Evolutionary conservation across 2,888 invertebrate genomes (phyloP).

Genomic region (Drosophila birchii): DNA sequence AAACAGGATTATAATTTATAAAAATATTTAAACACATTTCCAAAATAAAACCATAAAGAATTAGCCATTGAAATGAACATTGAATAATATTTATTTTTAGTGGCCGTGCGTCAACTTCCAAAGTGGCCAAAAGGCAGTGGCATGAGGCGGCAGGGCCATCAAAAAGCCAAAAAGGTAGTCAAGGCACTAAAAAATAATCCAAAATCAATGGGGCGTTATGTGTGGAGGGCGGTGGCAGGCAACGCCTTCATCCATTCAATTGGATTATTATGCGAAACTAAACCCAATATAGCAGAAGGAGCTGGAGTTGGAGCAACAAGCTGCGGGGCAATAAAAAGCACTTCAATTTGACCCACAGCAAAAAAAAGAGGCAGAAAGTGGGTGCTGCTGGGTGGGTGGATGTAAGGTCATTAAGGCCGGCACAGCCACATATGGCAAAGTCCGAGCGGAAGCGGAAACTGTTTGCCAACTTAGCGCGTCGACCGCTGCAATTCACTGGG

Average conservation of each 20-base stretch:
- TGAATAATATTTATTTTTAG: conserved; percentile 10
- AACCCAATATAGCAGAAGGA: conserved; percentile 55
- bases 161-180: conserved; percentile 66
- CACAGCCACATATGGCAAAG: conserved; percentile 61
- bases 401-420: conserved; percentile 71
- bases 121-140: conserved; percentile 36
- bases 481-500: conserved; percentile 64
- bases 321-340: conserved; percentile 78
- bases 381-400: conserved; percentile 25
- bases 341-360: conserved; percentile 76
- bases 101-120: conserved; percentile 13
- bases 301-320: conserved; percentile 60
- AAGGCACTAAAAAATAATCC: conserved; percentile 78
- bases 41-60: neutral
- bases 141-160: conserved; percentile 18
- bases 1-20: neutral
- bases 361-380: conserved; percentile 35
- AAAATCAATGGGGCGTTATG: conserved; percentile 80
- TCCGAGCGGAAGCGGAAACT: conserved; percentile 73
- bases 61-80: conserved; percentile 1
- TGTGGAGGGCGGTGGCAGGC: conserved; percentile 40
- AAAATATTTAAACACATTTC: conserved; percentile 1
- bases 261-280: conserved; percentile 78
- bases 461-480: conserved; percentile 73
- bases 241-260: conserved; percentile 53